phyloP scores from a whole-genome alignment of 2,797 vertebrate species.

The Pempheris klunzingeri region DNA sequence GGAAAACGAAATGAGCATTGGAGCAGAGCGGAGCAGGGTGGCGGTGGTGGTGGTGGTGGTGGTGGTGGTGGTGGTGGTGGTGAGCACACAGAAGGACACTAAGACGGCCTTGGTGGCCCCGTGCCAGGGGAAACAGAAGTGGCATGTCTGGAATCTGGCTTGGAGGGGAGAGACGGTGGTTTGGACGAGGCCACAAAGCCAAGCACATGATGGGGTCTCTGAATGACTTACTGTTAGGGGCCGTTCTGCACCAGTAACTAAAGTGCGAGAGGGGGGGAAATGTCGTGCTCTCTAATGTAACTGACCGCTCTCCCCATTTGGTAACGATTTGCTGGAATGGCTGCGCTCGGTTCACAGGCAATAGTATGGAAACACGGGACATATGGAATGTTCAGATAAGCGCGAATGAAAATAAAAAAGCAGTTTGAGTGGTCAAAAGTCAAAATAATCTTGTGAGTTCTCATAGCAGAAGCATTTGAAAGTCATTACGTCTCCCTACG shows the following conservation, averaged over 20 bases:
- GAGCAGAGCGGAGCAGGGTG: conserved; percentile 36
- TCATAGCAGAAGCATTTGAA: conserved; percentile 65
- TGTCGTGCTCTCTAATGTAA: conserved; percentile 57
- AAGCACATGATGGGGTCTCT: conserved; percentile 76
- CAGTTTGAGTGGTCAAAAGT: conserved; percentile 60
- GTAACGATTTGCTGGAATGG: conserved; percentile 79
- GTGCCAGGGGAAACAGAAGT: conserved; percentile 80
- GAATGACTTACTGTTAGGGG: conserved; percentile 79
- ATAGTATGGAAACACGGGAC: conserved; percentile 71
- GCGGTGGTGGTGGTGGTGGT: conserved; percentile 22
- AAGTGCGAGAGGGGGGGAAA: conserved; percentile 23
- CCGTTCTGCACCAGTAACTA: conserved; percentile 61
- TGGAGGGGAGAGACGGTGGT: conserved; percentile 70
- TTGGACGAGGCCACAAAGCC: conserved; percentile 68
- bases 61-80: conserved; percentile 38
- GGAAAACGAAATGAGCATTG: conserved; percentile 74
- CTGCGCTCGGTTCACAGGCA: conserved; percentile 64
- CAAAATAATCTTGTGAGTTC: conserved; percentile 65
- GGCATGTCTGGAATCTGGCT: conserved; percentile 80
- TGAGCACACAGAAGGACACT: conserved; percentile 72
- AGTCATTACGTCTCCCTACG: conserved; percentile 57
- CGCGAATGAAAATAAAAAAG: conserved; percentile 71
- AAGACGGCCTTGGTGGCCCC: conserved; percentile 66
- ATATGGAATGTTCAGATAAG: conserved; percentile 78
- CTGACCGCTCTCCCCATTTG: conserved; percentile 76